Base-by-base conservation (phyloP, 1,140 invertebrate species). In the Helicoverpa zea region DNA sequence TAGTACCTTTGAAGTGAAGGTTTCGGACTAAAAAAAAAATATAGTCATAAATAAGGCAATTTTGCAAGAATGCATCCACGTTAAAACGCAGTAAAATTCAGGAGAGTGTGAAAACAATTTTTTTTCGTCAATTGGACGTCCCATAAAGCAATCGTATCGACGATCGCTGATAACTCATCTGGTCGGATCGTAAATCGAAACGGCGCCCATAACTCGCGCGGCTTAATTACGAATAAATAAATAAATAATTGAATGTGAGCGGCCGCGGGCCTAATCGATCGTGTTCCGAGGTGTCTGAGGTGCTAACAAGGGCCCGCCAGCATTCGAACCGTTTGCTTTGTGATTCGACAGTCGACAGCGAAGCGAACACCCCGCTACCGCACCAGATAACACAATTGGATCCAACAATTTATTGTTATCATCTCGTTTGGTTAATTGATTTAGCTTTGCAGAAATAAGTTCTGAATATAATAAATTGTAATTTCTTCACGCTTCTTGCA, bases 171-270 rank as follows among this genome's bases (percentile, higher is more conserved):
- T 94, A 94, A 89, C 86, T 91, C 88, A 90, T 90, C 90, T 84
- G 84, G 84, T 63, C 76, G 80, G 87, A 74, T 91, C 90, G 90
- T 94, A 94, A 94, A 94, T 94, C 89, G 86, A 68, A 77, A 59
- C 64, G 63, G 51, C 81, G 83, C 35, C 88, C 90, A 93, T 94
- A 94, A 94, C 92, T 94, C 90, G 88, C 86, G 89, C 87, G 83
- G 85, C 87, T 94, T 94, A 94, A 94, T 94, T 94, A 94, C 92
- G 92, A 93, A 94, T 94, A 94, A 94, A 94, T 94, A 94, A 94
- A 94, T 94, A 94, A 94, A 94, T 94, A 94, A 94, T 94, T 94
- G 93, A 94, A 94, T 91, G 91, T 92, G 90, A 94, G 89, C 90
- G 91, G 92, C 93, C 93, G 90, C 88, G 92, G 93, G 93, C 90